Evolutionary conservation across 2,113 vertebrate species (phyloP).

Genomic region (Psammodynastes pulverulentus): DNA sequence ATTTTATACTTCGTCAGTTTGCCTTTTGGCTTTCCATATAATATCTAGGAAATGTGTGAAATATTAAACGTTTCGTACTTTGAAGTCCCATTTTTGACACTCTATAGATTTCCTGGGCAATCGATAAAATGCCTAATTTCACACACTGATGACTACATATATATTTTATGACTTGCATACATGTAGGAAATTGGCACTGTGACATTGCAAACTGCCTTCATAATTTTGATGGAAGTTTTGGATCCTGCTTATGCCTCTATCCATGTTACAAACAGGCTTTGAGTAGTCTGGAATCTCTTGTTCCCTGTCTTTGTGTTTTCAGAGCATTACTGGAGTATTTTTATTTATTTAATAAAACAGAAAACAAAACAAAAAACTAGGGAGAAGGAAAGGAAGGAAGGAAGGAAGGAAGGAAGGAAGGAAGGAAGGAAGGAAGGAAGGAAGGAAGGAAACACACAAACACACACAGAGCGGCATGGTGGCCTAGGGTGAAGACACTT

Average conservation of each 20-base stretch:
- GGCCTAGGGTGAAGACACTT: no score
- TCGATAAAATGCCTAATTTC: not conserved
- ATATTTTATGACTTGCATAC: not conserved
- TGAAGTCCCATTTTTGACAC: not conserved
- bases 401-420: not conserved
- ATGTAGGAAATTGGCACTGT: not conserved
- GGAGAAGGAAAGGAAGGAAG: not conserved
- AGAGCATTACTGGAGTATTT: not conserved
- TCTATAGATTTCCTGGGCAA: not conserved
- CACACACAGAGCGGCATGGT: no score
- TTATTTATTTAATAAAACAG: not conserved
- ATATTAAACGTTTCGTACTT: not conserved
- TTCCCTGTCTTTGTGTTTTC: not conserved
- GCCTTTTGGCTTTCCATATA: no score
- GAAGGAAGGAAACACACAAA: not conserved
- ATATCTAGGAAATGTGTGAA: not conserved
- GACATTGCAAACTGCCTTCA: not conserved
- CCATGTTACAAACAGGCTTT: not conserved
- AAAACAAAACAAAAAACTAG: not conserved
- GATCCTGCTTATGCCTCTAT: not conserved
- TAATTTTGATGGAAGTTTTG: not conserved
- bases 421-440: not conserved
- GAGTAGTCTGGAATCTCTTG: not conserved
- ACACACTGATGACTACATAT: not conserved
- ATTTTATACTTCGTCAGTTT: no score